A percentile compares a stretch with the other conserved stretches of the same genome.
These are phyloP conservation scores for Disparrhopalites patrizii DNA, from an alignment of 2,888 invertebrate genomes.

Conservation along the genomic window DNA sequence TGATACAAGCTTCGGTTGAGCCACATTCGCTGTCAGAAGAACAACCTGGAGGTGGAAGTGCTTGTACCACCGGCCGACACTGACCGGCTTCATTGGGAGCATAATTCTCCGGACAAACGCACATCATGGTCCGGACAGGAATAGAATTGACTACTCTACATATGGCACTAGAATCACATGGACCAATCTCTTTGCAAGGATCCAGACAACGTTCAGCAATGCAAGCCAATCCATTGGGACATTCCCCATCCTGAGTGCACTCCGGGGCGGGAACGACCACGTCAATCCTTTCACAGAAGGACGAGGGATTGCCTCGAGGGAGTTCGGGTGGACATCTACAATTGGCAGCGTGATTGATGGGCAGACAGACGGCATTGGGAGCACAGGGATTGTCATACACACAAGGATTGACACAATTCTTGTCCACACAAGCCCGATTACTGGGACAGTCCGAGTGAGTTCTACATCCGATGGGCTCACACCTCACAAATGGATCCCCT, in stretches of 20 bases:
- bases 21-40: conserved; percentile 71
- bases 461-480: conserved; percentile 73
- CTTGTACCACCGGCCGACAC: conserved; percentile 60
- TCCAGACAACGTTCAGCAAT: conserved; percentile 72
- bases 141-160: conserved; percentile 80
- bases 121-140: conserved; percentile 81
- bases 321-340: conserved; percentile 77
- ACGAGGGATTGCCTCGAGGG: conserved; percentile 74
- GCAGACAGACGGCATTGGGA: conserved; percentile 74
- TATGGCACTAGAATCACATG: conserved; percentile 68
- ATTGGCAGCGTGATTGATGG: conserved; percentile 72
- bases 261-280: conserved; percentile 56
- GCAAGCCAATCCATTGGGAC: conserved; percentile 75
- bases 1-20: conserved; percentile 75
- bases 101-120: conserved; percentile 80
- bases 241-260: conserved; percentile 73
- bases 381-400: conserved; percentile 67
- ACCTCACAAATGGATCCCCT: conserved; percentile 76
- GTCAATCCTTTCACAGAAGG: conserved; percentile 54
- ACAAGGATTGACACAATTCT: conserved; percentile 77
- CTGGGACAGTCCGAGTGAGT: conserved; percentile 73
- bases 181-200: conserved; percentile 70
- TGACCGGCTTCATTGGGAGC: conserved; percentile 73
- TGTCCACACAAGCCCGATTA: conserved; percentile 67
- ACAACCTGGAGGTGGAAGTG: conserved; percentile 55